Conservation (phyloP, 2,797 vertebrate species). For the Monodelphis domestica region DNA sequence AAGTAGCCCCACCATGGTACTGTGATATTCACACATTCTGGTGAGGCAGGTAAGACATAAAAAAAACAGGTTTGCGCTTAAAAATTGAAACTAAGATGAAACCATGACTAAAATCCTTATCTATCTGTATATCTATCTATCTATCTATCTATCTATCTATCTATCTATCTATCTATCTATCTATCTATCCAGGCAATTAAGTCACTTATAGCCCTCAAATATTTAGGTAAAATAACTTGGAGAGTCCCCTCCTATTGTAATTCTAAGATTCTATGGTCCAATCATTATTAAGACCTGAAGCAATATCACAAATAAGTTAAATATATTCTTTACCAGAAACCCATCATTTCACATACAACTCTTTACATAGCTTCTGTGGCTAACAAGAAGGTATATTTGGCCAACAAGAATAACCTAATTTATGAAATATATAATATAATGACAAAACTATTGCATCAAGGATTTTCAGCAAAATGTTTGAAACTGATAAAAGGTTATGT, state of each 20-base stretch:
- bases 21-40: background rate
- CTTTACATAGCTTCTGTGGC: background rate
- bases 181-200: background rate
- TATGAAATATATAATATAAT: background rate
- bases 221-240: background rate
- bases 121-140: too few relatives aligned
- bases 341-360: background rate
- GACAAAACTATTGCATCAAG: background rate
- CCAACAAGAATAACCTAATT: background rate
- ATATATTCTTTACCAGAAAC: background rate
- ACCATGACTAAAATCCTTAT: background rate
- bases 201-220: background rate
- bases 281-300: background rate
- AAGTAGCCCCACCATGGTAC: too few relatives aligned
- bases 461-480: slow-evolving; percentile 7
- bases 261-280: background rate
- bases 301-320: background rate
- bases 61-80: background rate
- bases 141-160: too few relatives aligned
- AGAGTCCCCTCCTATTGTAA: background rate
- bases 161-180: too few relatives aligned
- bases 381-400: background rate
- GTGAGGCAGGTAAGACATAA: background rate
- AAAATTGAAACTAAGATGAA: background rate
- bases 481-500: background rate